Base-by-base conservation (phyloP, 2,888 invertebrate species). In the Choristoneura rosaceana region DNA sequence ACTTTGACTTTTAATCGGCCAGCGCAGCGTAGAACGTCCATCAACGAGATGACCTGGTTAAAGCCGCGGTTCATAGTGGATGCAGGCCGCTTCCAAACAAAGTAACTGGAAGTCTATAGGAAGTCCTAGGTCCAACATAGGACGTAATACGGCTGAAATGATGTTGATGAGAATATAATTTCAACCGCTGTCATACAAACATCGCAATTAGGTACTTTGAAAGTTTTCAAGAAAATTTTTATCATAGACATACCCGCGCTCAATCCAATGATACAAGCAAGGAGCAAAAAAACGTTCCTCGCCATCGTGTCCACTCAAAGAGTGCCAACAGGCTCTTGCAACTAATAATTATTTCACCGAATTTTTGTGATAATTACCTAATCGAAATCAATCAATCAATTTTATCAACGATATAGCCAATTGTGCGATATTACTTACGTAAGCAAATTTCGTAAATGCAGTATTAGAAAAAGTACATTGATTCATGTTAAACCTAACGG, bases 361-460 rank as follows among this genome's bases (percentile, higher is more conserved):
- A 50, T 10, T n/a, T 47, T 12, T 33, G 1, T 33, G 64, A 65
- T 70, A 60, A 70, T 47, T 43, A 63, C 34, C 7, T 47, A 50
- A 65, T 65, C 50, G n/a, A 59, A 33, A 47, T 4, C 34, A 50
- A 64, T 64, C 64, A n/a, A 64, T 64, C 64, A 50, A 33, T n/a
- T 15, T 50, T 33, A 64, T 64, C 64, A 34, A 34, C 12, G 50
- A 64, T 34, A 64, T 10, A 59, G n/a, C 12, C 50, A 34, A 14
- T 25, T 7, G 45, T n/a, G 9, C n/a, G 12, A 62, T 25, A 14
- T 25, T 25, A 25, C 14, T 14, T 45, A 45, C 34, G 34, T 59
- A 17, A 17, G 17, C 50, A 15, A 3, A 4, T 45, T 25, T 25
- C 25, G 3, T 14, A 7, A 59, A n/a, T 59, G 34, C 59, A 34